Evolutionary conservation across 2,888 invertebrate genomes (phyloP).

Genomic region (Galeopsomyia nigrocyanea): DNA sequence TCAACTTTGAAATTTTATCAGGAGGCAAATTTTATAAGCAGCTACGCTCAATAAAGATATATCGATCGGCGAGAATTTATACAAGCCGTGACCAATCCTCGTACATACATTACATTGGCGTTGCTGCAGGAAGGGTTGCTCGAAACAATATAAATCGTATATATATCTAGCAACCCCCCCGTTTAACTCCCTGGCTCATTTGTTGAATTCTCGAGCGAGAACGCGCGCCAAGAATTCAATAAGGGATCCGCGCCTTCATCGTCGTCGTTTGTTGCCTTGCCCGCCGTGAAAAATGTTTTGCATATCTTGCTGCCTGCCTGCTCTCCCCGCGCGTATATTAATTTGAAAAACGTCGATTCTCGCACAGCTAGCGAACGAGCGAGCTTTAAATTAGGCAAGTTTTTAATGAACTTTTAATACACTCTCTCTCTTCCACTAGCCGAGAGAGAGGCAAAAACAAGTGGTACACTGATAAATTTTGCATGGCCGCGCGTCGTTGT

Average conservation of each 20-base stretch:
- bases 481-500: too few relatives aligned
- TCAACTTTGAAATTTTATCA: slow-evolving; percentile 38
- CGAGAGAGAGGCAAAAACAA: not conserved
- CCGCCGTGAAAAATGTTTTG: slow-evolving; percentile 45
- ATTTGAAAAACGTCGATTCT: slow-evolving; percentile 30
- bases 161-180: slow-evolving; percentile 5
- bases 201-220: slow-evolving; percentile 40
- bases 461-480: not conserved
- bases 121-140: slow-evolving; percentile 54
- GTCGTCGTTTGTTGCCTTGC: too few relatives aligned
- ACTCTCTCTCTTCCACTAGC: not conserved
- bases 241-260: slow-evolving; percentile 33
- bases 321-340: slow-evolving; percentile 1
- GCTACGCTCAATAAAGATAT: slow-evolving; percentile 56
- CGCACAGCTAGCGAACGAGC: too few relatives aligned
- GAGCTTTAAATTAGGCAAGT: not conserved
- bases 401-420: slow-evolving; percentile 15
- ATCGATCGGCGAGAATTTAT: slow-evolving; percentile 51
- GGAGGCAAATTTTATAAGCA: slow-evolving; percentile 34
- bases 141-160: slow-evolving; percentile 50
- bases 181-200: slow-evolving; percentile 44
- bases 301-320: slow-evolving; percentile 41
- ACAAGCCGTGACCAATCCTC: slow-evolving; percentile 58
- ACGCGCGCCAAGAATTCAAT: slow-evolving; percentile 47
- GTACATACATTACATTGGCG: slow-evolving; percentile 42